Conservation (phyloP, 2,888 invertebrate genomes). For the Abscondita cerata region DNA sequence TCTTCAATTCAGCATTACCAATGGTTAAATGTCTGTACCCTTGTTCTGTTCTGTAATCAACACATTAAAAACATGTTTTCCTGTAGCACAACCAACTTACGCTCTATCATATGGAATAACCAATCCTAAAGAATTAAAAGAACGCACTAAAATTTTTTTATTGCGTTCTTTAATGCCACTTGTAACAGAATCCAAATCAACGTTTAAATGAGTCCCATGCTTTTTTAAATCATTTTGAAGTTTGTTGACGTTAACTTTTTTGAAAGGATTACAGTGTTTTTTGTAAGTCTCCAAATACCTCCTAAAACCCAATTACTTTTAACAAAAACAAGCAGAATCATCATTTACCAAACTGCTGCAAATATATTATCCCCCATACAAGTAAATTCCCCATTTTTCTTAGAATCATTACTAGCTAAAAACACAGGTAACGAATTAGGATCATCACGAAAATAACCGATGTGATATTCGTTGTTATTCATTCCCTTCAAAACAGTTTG, state of each 20-base stretch:
- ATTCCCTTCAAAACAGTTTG: slow-evolving; percentile 79
- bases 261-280: slow-evolving; percentile 67
- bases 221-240: slow-evolving; percentile 68
- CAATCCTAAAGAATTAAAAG: slow-evolving; percentile 84
- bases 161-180: slow-evolving; percentile 68
- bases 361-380: slow-evolving; percentile 82
- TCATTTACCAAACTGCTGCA: slow-evolving; percentile 75
- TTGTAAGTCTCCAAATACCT: slow-evolving; percentile 65
- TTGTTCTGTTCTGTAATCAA: slow-evolving; percentile 65
- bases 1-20: slow-evolving; percentile 63
- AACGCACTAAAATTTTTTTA: slow-evolving; percentile 69
- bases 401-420: slow-evolving; percentile 77
- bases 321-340: not conserved
- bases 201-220: slow-evolving; percentile 67
- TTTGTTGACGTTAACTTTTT: slow-evolving; percentile 64
- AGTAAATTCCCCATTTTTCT: slow-evolving; percentile 72
- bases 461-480: slow-evolving; percentile 76
- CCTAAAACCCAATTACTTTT: slow-evolving; percentile 47
- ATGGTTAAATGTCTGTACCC: slow-evolving; percentile 76
- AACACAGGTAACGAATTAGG: slow-evolving; percentile 77
- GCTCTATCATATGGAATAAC: slow-evolving; percentile 85
- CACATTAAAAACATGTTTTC: too few relatives aligned
- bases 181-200: slow-evolving; percentile 65
- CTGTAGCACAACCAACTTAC: too few relatives aligned
- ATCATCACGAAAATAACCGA: slow-evolving; percentile 90